phyloP scores from a whole-genome alignment of 2,888 invertebrate species.

The Eupithecia exiguata region DNA sequence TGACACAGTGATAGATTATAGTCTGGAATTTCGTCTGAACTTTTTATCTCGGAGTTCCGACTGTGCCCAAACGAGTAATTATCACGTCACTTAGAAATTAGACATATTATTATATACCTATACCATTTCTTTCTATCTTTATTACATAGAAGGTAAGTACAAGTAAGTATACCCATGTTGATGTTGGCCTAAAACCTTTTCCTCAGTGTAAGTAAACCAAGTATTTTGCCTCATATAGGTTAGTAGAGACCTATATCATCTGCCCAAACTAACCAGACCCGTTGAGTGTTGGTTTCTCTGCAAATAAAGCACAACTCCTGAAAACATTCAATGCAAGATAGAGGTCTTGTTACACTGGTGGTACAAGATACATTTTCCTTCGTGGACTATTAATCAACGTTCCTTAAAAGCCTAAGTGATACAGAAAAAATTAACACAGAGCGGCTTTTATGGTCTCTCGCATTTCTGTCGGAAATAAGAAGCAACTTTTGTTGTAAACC shows the following conservation, averaged over 20 bases:
- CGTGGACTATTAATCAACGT: constrained; percentile 75
- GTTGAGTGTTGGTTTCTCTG: constrained; percentile 38
- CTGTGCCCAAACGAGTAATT: too few relatives aligned
- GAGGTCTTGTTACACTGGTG: constrained; percentile 48
- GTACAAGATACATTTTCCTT: constrained; percentile 66
- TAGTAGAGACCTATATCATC: constrained; percentile 20
- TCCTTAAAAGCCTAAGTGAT: constrained; percentile 72
- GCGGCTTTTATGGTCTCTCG: constrained; percentile 16
- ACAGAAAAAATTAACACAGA: constrained; percentile 65
- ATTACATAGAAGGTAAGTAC: background rate
- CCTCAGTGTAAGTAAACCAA: constrained; percentile 29
- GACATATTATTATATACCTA: too few relatives aligned
- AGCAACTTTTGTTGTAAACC: background rate
- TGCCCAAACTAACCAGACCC: constrained; percentile 49
- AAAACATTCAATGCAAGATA: constrained; percentile 35
- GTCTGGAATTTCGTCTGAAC: too few relatives aligned
- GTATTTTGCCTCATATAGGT: constrained; percentile 22
- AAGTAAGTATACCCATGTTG: background rate
- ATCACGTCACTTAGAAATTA: too few relatives aligned
- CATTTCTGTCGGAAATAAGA: constrained; percentile 10
- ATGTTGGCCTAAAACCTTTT: constrained; percentile 27
- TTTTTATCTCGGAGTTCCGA: too few relatives aligned
- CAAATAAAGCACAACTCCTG: constrained; percentile 32
- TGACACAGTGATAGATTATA: too few relatives aligned
- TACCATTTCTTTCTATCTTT: background rate